Base-by-base conservation (phyloP, 1,140 invertebrate species). In the Globodera ellingtonae region DNA sequence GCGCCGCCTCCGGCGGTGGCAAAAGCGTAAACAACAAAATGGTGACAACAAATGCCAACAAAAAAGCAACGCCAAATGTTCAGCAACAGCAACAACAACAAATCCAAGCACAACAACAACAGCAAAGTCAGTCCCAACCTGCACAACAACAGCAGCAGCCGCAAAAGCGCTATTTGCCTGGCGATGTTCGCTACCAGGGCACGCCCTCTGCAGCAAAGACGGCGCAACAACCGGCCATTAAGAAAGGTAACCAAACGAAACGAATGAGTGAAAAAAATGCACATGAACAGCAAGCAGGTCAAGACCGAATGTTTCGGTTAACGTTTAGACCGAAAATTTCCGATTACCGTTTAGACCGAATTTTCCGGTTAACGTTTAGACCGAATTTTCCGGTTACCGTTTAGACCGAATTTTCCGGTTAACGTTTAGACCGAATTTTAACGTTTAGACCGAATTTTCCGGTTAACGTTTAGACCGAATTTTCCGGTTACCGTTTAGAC, bases 181-280 rank as follows among this genome's bases (percentile, higher is more conserved):
- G 83, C 35, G 83, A 84, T 66, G 74, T 84, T 35, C 84, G 83
- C n/a, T 85, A 85, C 81, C 85, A 85, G 35, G 72, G 52, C n/a
- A 46, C 69, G 52, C 46, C 73, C 5, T n/a, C 52, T 15, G 44
- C 35, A 79, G 6, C 59, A 79, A 24, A 35, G 18, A 21, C 35
- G 35, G 24, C 24, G 24, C 56, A 62, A 15, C 56, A 62, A 18
- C 10, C 50, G 3, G 10, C 10, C 56, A 62, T 18, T 6, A 62
- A 62, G 18, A 62, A 18, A 18, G 56, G 50, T 52, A 13, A 13
- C 35, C 35, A 2, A 35, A 1, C 35, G 35, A 35, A 35, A 35
- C 35, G 35, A 35, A 35, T 35, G 35, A 2, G 35, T 35, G 35
- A 2, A 35, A 35, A 35, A 35, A 0, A 35, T 35, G 35, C 35